Evolutionary conservation across 2,888 invertebrate genomes (phyloP).

Genomic region (Diloba caeruleocephala): DNA sequence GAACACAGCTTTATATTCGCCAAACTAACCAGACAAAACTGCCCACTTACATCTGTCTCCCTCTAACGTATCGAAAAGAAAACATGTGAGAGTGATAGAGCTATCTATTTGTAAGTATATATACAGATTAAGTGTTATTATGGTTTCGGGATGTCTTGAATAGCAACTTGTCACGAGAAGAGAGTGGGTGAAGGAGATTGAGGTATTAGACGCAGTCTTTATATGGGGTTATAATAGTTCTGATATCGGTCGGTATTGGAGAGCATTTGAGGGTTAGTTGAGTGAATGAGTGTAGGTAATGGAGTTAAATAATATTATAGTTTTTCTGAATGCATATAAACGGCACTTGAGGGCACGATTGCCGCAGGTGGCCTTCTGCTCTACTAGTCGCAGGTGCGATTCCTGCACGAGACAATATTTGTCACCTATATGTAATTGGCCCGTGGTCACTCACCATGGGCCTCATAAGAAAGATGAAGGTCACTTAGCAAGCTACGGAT

Average conservation of each 20-base stretch:
- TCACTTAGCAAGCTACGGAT: no score
- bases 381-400: no score
- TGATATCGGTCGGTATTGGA: neutral
- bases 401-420: no score
- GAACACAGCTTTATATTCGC: neutral
- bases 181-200: conserved; percentile 1
- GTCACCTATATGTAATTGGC: no score
- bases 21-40: conserved; percentile 1
- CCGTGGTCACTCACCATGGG: no score
- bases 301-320: neutral
- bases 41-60: conserved; percentile 3
- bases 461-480: no score
- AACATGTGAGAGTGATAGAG: neutral
- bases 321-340: neutral
- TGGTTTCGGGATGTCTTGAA: conserved; percentile 1
- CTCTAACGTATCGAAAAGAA: conserved; percentile 1
- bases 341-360: no score
- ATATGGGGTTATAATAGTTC: neutral
- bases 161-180: conserved; percentile 1
- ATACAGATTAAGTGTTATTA: conserved; percentile 32
- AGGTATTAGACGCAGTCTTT: conserved; percentile 1
- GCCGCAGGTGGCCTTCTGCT: no score
- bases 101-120: neutral
- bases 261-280: neutral
- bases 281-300: conserved; percentile 1